Evolutionary conservation across 2,113 vertebrate genomes (phyloP), one percentile per base, ranked within the genome.

Genomic region (Pelecanoides urinatrix): DNA sequence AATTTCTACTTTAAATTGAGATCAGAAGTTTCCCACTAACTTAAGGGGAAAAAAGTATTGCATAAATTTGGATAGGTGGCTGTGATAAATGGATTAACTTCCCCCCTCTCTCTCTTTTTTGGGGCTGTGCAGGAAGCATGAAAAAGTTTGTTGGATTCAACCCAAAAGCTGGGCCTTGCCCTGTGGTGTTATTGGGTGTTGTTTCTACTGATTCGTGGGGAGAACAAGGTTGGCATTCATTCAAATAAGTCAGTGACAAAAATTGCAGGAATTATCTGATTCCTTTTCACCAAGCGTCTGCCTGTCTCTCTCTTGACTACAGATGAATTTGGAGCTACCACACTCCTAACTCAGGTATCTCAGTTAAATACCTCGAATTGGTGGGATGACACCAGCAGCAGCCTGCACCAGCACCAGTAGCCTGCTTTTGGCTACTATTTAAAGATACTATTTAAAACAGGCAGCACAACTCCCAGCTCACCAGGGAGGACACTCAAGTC

Each of bases 331-430:
- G 67, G 53, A 80, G 40, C 63, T 86, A 30, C 17, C 34, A 27
- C 0, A 0, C 15, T 81, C 71, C n/a, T 29, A 82, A 40, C 25
- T 90, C 0, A 0, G 20, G 5, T 50, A 44, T 40, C 29, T 88
- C 15, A 5, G 44, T 62, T 81, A 91, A 83, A 20, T 62, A 66
- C 8, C 55, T 77, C 0, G 0, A 11, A 9, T 5, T 68, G 61
- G 34, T 70, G 52, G 59, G 61, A 59, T 27, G 26, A 47, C 38
- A 42, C 38, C 38, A 74, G 38, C 16, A 71, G 70, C 52, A 85
- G 56, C 7, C 65, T n/a, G n/a, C n/a, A n/a, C n/a, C n/a, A n/a
- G n/a, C n/a, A n/a, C n/a, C n/a, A n/a, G n/a, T n/a, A 88, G 26
- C 42, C 44, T 85, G 62, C 29, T 86, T 93, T 96, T 61, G 74